Base-by-base conservation (phyloP, 2,113 vertebrate species). In the Rhabdomys dilectus region DNA sequence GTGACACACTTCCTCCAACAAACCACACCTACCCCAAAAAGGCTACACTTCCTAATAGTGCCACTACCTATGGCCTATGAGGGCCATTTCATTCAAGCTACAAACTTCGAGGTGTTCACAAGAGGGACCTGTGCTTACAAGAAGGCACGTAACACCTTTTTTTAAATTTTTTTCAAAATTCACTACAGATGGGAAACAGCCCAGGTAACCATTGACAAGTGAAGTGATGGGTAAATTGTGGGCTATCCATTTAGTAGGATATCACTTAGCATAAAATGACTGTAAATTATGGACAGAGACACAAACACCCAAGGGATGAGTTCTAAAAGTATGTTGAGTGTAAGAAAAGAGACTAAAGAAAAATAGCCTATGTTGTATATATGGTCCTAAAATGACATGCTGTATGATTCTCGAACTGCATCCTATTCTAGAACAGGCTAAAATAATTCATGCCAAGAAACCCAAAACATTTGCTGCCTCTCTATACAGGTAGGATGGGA, bases 351-450 rank as follows among this genome's bases (percentile, higher is more conserved):
- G 76, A 66, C 64, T 31, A 3, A 80, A 11, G n/a, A 24, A 64
- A 87, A 70, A 76, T 9, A 88, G 19, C 42, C 73, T 24, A 22
- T 36, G 64, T 13, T 53, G 1, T 42, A 68, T 31, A 34, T 11
- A 17, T 39, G 51, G 70, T 64, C 53, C 39, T 22, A 10, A 73
- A 64, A 66, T 12, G 87, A 24, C 36, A 5, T 34, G 62, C 5
- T 85, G 22, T 16, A 36, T 51, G 51, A 60, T 72, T 82, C 78
- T 93, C 66, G 22, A 77, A 87, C 24, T 81, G 4, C 21, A 87
- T 91, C 11, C 68, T 66, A 39, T 96, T 89, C 72, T 88, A 91
- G 70, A 93, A 89, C 84, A 82, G 78, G 34, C 21, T 90, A 72
- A 88, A 76, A 8, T 64, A 68, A 85, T 2, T 10, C 15, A 78